Evolutionary conservation across 1,140 invertebrate genomes (phyloP).

Genomic region (Micrasema minimum): DNA sequence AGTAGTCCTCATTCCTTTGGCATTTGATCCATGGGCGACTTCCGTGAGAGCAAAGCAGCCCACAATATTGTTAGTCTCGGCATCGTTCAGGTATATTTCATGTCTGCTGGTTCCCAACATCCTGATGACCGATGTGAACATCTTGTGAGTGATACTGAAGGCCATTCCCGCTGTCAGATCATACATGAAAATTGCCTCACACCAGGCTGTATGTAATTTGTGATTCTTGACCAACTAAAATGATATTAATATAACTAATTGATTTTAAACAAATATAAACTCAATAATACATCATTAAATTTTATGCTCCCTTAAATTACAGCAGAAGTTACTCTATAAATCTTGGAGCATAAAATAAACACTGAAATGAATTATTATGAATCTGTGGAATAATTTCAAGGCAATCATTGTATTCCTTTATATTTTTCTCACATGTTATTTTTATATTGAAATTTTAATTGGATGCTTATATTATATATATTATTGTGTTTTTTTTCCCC

Average conservation of each 20-base stretch:
- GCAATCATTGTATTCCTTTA: background rate
- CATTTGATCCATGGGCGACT: constrained; percentile 89
- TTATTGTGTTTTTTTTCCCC: too few relatives aligned
- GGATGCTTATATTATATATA: too few relatives aligned
- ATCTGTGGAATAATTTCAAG: too few relatives aligned
- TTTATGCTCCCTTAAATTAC: background rate
- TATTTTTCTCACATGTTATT: too few relatives aligned
- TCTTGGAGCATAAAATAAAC: too few relatives aligned
- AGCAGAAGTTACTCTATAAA: background rate
- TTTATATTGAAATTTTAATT: too few relatives aligned
- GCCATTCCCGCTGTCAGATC: constrained; percentile 77
- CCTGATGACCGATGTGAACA: constrained; percentile 68
- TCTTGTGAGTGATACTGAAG: constrained; percentile 69
- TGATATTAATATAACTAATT: constrained; percentile 39
- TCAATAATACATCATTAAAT: background rate
- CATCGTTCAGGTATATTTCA: constrained; percentile 68
- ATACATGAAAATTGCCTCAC: constrained; percentile 74
- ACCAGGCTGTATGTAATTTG: constrained; percentile 60
- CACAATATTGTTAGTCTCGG: constrained; percentile 67
- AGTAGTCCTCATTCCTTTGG: constrained; percentile 83
- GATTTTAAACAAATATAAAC: constrained; percentile 22
- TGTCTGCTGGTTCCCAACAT: constrained; percentile 71
- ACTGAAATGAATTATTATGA: too few relatives aligned
- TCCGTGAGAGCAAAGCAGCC: constrained; percentile 89
- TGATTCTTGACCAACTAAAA: constrained; percentile 55